Evolutionary conservation across 2,888 invertebrate genomes (phyloP), one percentile per base, ranked within the genome.

Genomic region (Stenchaetothrips biformis): DNA sequence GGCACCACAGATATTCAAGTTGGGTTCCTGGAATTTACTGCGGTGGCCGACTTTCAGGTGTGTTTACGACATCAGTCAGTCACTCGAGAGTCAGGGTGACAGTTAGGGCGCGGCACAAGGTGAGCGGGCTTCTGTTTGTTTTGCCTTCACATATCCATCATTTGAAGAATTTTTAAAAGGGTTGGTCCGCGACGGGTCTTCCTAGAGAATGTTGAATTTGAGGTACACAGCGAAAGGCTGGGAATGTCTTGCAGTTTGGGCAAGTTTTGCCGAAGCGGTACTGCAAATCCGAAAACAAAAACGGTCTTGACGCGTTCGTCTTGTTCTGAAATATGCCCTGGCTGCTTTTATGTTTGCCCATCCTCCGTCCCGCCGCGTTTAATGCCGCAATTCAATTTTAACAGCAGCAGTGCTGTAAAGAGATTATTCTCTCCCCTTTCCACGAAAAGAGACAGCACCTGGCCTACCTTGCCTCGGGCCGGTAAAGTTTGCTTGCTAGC

Each of bases 301-400:
- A 37, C 37, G 37, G 37, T 37, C 37, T 37, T 37, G 37, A 37
- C 37, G 37, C 37, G 37, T 37, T 37, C 18, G 53, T 53, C 18
- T 53, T 4, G 8, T 53, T 18, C 18, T 53, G 53, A 53, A 53
- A 53, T 53, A 53, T 53, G 53, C 53, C 53, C 18, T 13, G 53
- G 16, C 53, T 53, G 16, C 53, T 53, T 53, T 53, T 53, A 53
- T 53, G 53, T 13, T 13, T 4, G 13, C 13, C 53, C 67, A 67
- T 67, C 67, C 67, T 11, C n/a, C n/a, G n/a, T n/a, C n/a, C n/a
- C 67, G 67, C 25, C 67, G 25, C 25, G 21, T 74, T 74, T 74
- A 74, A 74, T 74, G 25, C 67, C 67, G 67, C 67, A 74, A 74
- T 74, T 74, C 67, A 74, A 74, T 74, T 74, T 74, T 74, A 74